Base-by-base conservation (phyloP, 2,113 vertebrate species). In the Mirounga angustirostris region DNA sequence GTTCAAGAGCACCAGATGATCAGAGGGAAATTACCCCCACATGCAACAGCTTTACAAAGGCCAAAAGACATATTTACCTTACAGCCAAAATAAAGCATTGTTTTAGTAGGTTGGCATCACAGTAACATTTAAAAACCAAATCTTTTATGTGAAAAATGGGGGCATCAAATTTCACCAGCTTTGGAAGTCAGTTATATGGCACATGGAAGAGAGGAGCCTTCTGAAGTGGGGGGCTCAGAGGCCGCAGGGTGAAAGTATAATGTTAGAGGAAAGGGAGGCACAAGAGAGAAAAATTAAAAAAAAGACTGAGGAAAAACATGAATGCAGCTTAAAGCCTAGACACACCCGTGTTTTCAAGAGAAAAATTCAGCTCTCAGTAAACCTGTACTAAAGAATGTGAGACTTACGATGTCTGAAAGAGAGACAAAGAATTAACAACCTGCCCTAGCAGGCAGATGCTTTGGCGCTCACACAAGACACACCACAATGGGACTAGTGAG, bases 11-110 rank as follows among this genome's bases (percentile, higher is more conserved):
- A 99, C 98, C 98, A 98, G 98, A 99, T 99, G 99, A 99, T 98
- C 99, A 98, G 98, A 99, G 99, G 99, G 99, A 99, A 98, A 98
- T 98, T 98, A 99, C 98, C 98, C 98, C 98, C 98, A 99, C 99
- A 99, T 99, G 99, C 99, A 99, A 99, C 99, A 99, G 99, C 99
- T 99, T 98, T 99, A 99, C 98, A 96, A 98, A 99, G 99, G 99
- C 99, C 99, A 95, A 98, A 98, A 99, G 98, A 98, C 98, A 98
- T 98, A 97, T 99, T 98, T 99, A 99, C 98, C 98, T 98, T 99
- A 99, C 99, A 99, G 99, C 99, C 99, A 99, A 98, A 98, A 98
- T 98, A 98, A 99, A 99, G 99, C 98, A 98, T 98, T 98, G 98
- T 98, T 99, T 98, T 98, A 98, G 98, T 98, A 98, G 98, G 98